These are phyloP conservation scores for Aspidiotus destructor DNA, from an alignment of 2,888 invertebrate species.

Conservation along the genomic window DNA sequence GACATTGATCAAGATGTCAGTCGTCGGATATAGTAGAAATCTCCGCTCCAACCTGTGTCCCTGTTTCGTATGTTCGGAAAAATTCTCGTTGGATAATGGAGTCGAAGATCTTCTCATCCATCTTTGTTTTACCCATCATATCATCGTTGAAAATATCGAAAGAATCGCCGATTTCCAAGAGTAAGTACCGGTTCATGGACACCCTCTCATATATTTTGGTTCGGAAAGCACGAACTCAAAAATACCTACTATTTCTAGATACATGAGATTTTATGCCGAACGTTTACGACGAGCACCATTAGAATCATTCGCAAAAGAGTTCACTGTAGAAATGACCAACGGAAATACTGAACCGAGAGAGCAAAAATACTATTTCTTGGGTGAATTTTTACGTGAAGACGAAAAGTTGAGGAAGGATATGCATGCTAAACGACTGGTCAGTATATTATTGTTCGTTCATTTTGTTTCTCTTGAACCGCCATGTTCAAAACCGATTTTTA, in stretches of 20 bases:
- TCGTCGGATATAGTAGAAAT: constrained; percentile 24
- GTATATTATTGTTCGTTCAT: no score
- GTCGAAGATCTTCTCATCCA: no score
- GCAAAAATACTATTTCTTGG: constrained; percentile 65
- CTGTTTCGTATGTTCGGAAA: no score
- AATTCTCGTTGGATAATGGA: no score
- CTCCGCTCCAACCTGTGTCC: constrained; percentile 23
- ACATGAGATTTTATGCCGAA: constrained; percentile 22
- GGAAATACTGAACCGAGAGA: constrained; percentile 45
- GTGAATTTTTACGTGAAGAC: constrained; percentile 72
- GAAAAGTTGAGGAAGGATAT: constrained; percentile 63
- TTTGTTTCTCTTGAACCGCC: no score
- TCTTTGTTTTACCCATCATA: no score
- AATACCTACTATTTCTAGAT: no score
- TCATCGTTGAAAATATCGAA: constrained; percentile 74
- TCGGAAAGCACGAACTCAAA: no score
- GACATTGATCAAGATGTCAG: constrained; percentile 13
- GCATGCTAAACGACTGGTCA: no score
- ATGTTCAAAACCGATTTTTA: no score
- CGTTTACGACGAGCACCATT: constrained; percentile 11
- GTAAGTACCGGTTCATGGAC: constrained; percentile 45
- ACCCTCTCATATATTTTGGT: no score
- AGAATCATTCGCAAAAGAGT: constrained; percentile 16
- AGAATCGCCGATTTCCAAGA: constrained; percentile 63
- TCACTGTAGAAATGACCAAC: constrained; percentile 18